Evolutionary conservation across 1,140 invertebrate genomes (phyloP).

Genomic region (Adoxophyes honmai): DNA sequence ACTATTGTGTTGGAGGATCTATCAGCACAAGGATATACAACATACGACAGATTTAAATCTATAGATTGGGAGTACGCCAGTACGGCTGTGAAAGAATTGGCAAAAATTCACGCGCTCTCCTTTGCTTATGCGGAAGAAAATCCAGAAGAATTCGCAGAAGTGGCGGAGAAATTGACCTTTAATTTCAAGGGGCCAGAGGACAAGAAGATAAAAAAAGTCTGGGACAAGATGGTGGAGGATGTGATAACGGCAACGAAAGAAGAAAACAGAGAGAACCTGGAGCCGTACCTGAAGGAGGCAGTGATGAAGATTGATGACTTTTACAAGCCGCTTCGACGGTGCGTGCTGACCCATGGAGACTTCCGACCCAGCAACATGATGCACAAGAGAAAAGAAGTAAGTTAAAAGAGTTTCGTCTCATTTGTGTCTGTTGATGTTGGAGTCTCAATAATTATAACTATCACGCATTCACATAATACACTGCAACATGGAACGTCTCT

Average conservation of each 20-base stretch:
- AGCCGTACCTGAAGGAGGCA: slow-evolving; percentile 16
- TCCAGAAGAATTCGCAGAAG: slow-evolving; percentile 31
- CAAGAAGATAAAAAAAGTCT: slow-evolving; percentile 9
- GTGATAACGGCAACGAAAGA: slow-evolving; percentile 23
- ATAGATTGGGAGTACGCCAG: slow-evolving; percentile 46
- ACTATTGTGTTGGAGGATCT: slow-evolving; percentile 49
- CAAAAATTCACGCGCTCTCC: slow-evolving; percentile 50
- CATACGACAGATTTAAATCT: slow-evolving; percentile 40
- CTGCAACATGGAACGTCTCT: too few relatives aligned
- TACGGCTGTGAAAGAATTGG: slow-evolving; percentile 35
- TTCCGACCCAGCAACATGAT: slow-evolving; percentile 28
- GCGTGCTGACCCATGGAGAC: slow-evolving; percentile 40
- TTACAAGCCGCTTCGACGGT: slow-evolving; percentile 19
- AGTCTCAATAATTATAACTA: too few relatives aligned
- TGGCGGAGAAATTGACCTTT: slow-evolving; percentile 3
- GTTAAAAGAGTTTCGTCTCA: too few relatives aligned
- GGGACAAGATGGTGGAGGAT: slow-evolving; percentile 18
- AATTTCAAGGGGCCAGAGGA: neutral
- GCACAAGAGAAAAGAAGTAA: slow-evolving; percentile 1
- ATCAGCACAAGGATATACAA: slow-evolving; percentile 28
- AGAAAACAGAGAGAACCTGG: slow-evolving; percentile 24
- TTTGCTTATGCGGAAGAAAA: slow-evolving; percentile 32
- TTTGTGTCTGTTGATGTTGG: too few relatives aligned
- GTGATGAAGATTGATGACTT: slow-evolving; percentile 9
- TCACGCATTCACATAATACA: too few relatives aligned